A percentile compares a stretch with the other conserved stretches of the same genome.
phyloP scores from a whole-genome alignment of 1,140 invertebrate species.

The Megalopta genalis region DNA sequence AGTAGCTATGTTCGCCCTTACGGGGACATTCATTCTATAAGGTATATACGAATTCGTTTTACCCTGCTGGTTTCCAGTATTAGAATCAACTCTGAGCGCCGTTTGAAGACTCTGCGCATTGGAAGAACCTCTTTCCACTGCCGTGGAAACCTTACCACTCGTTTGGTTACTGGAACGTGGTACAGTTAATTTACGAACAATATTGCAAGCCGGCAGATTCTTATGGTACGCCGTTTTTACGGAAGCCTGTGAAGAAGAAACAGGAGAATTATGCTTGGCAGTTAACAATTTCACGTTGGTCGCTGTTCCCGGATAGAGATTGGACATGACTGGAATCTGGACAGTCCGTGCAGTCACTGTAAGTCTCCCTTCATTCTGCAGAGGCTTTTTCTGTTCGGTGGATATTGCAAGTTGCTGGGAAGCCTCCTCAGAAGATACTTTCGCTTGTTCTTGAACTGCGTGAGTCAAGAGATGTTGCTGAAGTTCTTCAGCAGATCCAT shows the following conservation, averaged over 20 bases:
- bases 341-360: no score
- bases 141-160: no score
- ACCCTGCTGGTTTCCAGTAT: not conserved
- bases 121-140: no score
- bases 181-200: not conserved
- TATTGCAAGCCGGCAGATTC: constrained; percentile 27
- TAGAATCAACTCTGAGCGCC: not conserved
- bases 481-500: constrained; percentile 13
- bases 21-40: not conserved
- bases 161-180: not conserved
- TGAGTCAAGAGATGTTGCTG: constrained; percentile 12
- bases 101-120: not conserved
- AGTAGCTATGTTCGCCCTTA: no score
- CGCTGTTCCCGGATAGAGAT: no score
- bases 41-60: not conserved
- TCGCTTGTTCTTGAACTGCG: not conserved
- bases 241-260: not conserved
- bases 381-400: no score
- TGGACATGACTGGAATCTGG: no score
- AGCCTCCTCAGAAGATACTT: no score
- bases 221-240: constrained; percentile 3
- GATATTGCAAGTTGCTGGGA: not conserved
- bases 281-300: not conserved
- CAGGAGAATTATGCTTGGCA: no score
- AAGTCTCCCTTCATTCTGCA: no score